Base-by-base conservation (phyloP, 1,140 invertebrate genomes). In the Aleiodes sp. region DNA sequence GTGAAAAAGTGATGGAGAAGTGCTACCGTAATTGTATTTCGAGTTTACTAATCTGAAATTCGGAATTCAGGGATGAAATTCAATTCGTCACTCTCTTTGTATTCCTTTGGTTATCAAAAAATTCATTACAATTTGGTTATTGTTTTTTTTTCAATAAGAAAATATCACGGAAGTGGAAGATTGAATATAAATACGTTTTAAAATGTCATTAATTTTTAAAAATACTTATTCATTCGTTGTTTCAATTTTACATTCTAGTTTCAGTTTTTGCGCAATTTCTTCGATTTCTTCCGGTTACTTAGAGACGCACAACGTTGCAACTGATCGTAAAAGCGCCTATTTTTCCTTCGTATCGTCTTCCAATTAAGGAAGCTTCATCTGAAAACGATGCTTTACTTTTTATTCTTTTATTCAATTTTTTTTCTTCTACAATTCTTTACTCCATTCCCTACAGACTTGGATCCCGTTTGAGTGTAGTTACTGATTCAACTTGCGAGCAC, bases 281-380 rank as follows among this genome's bases (percentile, higher is more conserved):
- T n/a, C n/a, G n/a, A n/a, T n/a, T n/a, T n/a, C n/a, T n/a, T n/a
- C n/a, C n/a, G n/a, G n/a, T n/a, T n/a, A n/a, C n/a, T n/a, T n/a
- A n/a, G n/a, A n/a, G n/a, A n/a, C n/a, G n/a, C 31, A 35, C 4
- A 35, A 35, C 31, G 31, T 35, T 35, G 4, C 31, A 35, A 6
- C 10, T 35, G 31, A n/a, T 52, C 9, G 46, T 52, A 52, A 19
- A 52, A 52, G 46, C 46, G 46, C 16, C 46, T 26, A 52, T 52
- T 52, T 52, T 19, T 21, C 26, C 46, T 52, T 19, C 16, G 46
- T 52, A 52, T 52, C 46, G 46, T 26, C 46, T 52, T 52, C 46
- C 46, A 52, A 52, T 52, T 52, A 52, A 52, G 46, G 46, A 52
- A 52, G 46, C 46, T 52, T 52, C 46, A 52, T 52, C 46, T 52